Percentiles rank a stretch among this genome's conserved stretches.
These are phyloP conservation scores for Saccostrea cuccullata DNA, from an alignment of 1,140 invertebrate genomes.

Conservation along the genomic window DNA sequence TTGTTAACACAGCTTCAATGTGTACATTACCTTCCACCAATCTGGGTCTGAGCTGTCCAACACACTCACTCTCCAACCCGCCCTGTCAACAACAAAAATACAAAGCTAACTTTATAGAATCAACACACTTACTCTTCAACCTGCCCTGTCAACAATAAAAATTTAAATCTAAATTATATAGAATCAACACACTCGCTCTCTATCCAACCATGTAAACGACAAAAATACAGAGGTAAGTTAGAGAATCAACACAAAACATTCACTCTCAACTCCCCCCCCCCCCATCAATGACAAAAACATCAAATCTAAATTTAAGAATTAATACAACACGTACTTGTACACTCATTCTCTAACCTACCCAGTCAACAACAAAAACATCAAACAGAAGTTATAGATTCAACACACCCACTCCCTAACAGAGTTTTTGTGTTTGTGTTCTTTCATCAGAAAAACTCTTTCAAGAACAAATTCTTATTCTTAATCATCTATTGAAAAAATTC, in stretches of 20 bases:
- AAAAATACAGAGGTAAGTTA: not conserved
- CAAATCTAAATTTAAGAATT: too few relatives aligned
- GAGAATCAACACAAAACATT: not conserved
- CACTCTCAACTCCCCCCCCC: too few relatives aligned
- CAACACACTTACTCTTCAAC: conserved; percentile 95
- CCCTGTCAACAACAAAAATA: conserved; percentile 80
- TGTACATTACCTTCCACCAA: conserved; percentile 87
- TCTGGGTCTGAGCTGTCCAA: conserved; percentile 95
- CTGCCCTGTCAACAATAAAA: conserved; percentile 83
- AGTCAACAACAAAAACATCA: conserved; percentile 70
- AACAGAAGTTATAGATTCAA: too few relatives aligned
- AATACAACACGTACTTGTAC: conserved; percentile 84
- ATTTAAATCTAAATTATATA: not conserved
- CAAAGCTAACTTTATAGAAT: too few relatives aligned
- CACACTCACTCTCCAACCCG: conserved; percentile 96
- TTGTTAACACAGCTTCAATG: too few relatives aligned
- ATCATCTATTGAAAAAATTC: too few relatives aligned
- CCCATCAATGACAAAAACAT: too few relatives aligned
- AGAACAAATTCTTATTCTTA: too few relatives aligned
- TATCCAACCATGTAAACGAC: not conserved
- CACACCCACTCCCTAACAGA: conserved; percentile 93
- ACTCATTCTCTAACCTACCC: conserved; percentile 95
- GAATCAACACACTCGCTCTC: not conserved
- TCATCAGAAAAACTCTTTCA: too few relatives aligned
- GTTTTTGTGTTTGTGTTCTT: too few relatives aligned